Conservation (phyloP, 2,888 invertebrate genomes). For the Drosophila borealis region DNA sequence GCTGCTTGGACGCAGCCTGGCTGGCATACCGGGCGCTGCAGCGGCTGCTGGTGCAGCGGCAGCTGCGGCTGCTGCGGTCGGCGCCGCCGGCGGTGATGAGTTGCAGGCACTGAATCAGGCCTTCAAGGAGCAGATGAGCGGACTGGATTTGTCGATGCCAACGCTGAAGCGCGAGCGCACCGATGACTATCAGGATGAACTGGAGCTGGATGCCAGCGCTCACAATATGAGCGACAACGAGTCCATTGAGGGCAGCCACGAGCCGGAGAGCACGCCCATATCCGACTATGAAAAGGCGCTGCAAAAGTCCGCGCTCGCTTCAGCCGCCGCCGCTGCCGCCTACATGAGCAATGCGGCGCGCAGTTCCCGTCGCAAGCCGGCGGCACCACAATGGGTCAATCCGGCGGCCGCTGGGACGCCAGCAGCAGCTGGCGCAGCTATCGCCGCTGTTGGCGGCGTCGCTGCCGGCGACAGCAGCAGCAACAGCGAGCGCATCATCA, state of each 20-base stretch:
- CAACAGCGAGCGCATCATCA: slow-evolving; percentile 95
- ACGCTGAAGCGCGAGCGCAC: slow-evolving; percentile 90
- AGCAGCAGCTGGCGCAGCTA: slow-evolving; percentile 35
- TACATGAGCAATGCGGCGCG: slow-evolving; percentile 72
- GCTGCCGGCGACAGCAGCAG: slow-evolving; percentile 82
- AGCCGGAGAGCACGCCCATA: slow-evolving; percentile 42
- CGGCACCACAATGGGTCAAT: slow-evolving; percentile 98
- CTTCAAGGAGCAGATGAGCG: slow-evolving; percentile 92
- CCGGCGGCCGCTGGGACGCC: slow-evolving; percentile 85
- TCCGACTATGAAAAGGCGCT: slow-evolving; percentile 84
- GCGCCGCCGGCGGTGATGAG: slow-evolving; percentile 87
- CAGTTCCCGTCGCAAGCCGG: slow-evolving; percentile 93
- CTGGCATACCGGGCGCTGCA: slow-evolving; percentile 92
- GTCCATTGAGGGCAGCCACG: slow-evolving; percentile 77
- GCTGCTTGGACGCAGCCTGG: slow-evolving; percentile 79
- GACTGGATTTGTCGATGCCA: slow-evolving; percentile 94
- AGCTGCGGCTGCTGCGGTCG: slow-evolving; percentile 90
- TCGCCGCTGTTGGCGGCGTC: slow-evolving; percentile 42
- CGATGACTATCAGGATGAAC: slow-evolving; percentile 86
- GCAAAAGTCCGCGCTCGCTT: slow-evolving; percentile 68
- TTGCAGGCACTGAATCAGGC: slow-evolving; percentile 87
- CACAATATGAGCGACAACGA: slow-evolving; percentile 83
- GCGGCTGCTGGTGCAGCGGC: slow-evolving; percentile 91
- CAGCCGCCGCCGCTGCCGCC: slow-evolving; percentile 65
- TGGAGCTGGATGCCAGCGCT: slow-evolving; percentile 87